Base-by-base conservation (phyloP, 2,113 vertebrate species). In the Pangasianodon hypophthalmus region DNA sequence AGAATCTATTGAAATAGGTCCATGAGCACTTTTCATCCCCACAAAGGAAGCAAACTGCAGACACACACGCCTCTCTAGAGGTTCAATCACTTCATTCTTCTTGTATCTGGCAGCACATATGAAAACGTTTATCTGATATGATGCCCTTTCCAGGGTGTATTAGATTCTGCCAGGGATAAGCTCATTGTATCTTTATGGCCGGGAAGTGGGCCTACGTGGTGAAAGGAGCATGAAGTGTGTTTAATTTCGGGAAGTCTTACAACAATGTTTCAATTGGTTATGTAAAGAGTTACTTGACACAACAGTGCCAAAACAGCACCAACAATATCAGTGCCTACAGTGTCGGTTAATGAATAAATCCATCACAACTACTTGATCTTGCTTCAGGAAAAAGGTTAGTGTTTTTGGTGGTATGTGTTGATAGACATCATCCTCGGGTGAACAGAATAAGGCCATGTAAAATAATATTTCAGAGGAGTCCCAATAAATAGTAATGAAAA, bases 191-290 rank as follows among this genome's bases (percentile, higher is more conserved):
- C 87, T 84, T 84, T 85, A 37, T 18, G 56, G 56, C 54, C n/a
- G 54, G 89, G 91, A 92, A 87, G 56, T 69, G 44, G 67, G 89
- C 48, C 84, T 92, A 90, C 89, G 89, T 92, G 91, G 64, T 88
- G 54, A 79, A 24, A 87, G 56, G 67, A 80, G 60, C 67, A 3
- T 80, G 50, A 32, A 80, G 58, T 84, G 60, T 24, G 75, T 41
- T 82, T 88, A 44, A 60, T 92, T 88, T 88, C 89, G 90, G 91
- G 91, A 92, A 90, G 84, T 77, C 19, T n/a, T 85, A 5, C 18
- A 90, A 86, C 82, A 88, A 48, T 87, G 44, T 67, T 46, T 87
- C 6, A 46, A 62, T 84, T 44, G 86, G 56, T 77, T 88, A 84
- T 87, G 52, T 79, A 87, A 90, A 87, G 80, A 86, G 32, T 14